Evolutionary conservation across 1,140 invertebrate genomes (phyloP).

Genomic region (Melanaphis sacchari): DNA sequence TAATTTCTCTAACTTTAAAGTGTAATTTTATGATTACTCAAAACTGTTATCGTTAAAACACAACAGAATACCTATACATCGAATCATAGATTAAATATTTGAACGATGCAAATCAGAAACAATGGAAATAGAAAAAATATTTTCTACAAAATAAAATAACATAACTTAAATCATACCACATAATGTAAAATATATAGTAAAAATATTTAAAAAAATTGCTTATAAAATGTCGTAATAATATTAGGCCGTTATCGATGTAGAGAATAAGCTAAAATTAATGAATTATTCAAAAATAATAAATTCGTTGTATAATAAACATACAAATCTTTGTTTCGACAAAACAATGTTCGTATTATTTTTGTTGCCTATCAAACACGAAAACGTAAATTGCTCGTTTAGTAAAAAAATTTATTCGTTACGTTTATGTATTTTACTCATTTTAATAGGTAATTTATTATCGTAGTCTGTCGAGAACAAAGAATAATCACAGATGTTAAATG

Average conservation of each 20-base stretch:
- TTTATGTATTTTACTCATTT: not conserved
- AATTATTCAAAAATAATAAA: not conserved
- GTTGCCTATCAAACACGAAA: not conserved
- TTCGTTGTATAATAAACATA: not conserved
- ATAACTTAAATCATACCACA: too few species aligned
- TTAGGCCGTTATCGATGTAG: not conserved
- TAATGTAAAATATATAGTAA: too few species aligned
- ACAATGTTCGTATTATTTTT: not conserved
- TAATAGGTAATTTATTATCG: not conserved
- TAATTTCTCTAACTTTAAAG: too few species aligned
- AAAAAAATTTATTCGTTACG: not conserved
- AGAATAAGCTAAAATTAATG: not conserved
- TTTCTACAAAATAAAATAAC: too few species aligned
- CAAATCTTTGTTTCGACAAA: not conserved
- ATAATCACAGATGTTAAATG: not conserved
- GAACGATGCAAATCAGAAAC: too few species aligned
- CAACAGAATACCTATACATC: too few species aligned
- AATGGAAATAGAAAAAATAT: too few species aligned
- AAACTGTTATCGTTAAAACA: too few species aligned
- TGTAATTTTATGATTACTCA: too few species aligned
- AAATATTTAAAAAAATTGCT: not conserved
- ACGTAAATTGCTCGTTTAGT: not conserved
- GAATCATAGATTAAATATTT: too few species aligned
- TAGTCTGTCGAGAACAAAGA: not conserved
- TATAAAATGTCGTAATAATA: not conserved